These are phyloP conservation scores for Adelphocoris suturalis DNA, from an alignment of 2,888 invertebrate genomes.

Conservation along the genomic window DNA sequence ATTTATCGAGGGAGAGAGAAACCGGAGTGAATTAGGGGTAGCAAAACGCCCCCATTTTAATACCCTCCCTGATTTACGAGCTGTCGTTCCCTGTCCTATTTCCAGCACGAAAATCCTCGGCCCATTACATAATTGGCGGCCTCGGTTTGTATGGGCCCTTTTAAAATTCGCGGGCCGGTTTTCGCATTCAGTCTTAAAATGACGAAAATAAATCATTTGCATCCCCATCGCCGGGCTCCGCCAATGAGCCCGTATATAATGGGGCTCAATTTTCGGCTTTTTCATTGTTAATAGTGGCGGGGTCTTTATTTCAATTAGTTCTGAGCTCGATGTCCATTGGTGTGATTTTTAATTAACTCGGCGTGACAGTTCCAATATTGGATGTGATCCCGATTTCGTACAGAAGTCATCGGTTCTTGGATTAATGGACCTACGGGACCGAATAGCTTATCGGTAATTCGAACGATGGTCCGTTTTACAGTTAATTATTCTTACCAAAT, in stretches of 20 bases:
- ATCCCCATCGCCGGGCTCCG: not conserved
- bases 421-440: too few species aligned
- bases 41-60: slow-evolving; percentile 42
- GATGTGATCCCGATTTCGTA: too few species aligned
- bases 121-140: slow-evolving; percentile 32
- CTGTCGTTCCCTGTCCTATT: slow-evolving; percentile 26
- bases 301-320: slow-evolving; percentile 13
- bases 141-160: not conserved
- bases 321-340: not conserved
- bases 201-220: slow-evolving; percentile 11
- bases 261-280: not conserved
- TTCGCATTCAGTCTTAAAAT: not conserved
- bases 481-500: too few species aligned
- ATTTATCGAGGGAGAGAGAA: not conserved
- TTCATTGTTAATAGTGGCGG: not conserved
- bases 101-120: not conserved
- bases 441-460: too few species aligned
- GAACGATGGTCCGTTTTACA: too few species aligned
- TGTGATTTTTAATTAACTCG: not conserved
- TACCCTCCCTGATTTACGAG: slow-evolving; percentile 28
- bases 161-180: not conserved
- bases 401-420: too few species aligned
- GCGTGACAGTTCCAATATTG: too few species aligned
- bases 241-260: not conserved
- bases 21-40: slow-evolving; percentile 29